These are phyloP conservation scores for Poeciliopsis presidionis DNA, from an alignment of 2,797 vertebrate genomes.

Conservation along the genomic window DNA sequence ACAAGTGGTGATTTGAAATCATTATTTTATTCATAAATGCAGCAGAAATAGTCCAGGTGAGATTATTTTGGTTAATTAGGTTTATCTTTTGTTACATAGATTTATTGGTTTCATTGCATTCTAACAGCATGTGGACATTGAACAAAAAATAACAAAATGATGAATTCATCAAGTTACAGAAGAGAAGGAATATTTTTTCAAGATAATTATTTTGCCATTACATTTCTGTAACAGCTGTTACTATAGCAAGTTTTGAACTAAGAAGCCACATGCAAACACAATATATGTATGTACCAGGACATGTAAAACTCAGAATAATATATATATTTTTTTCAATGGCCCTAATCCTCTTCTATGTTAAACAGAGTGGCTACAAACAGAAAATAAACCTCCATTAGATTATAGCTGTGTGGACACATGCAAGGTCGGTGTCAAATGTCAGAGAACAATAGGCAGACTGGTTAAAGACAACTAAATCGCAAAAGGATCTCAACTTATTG, in stretches of 20 bases:
- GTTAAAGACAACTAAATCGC: background rate
- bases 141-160: background rate
- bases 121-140: background rate
- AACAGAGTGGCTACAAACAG: background rate
- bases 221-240: background rate
- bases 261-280: background rate
- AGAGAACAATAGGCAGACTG: background rate
- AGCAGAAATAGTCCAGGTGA: background rate
- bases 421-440: background rate
- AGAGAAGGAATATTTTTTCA: background rate
- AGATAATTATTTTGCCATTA: background rate
- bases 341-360: no score
- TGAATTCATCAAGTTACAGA: background rate
- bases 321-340: no score
- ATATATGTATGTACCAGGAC: background rate
- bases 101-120: background rate
- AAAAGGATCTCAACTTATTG: background rate
- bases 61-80: background rate
- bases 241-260: background rate
- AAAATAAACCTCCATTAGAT: background rate
- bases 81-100: background rate
- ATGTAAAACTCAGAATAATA: background rate
- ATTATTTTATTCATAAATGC: slow-evolving; percentile 12
- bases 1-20: slow-evolving; percentile 9
- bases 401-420: background rate